These are phyloP conservation scores for Lonchura striata DNA, from an alignment of 2,113 vertebrate genomes.

Conservation along the genomic window DNA sequence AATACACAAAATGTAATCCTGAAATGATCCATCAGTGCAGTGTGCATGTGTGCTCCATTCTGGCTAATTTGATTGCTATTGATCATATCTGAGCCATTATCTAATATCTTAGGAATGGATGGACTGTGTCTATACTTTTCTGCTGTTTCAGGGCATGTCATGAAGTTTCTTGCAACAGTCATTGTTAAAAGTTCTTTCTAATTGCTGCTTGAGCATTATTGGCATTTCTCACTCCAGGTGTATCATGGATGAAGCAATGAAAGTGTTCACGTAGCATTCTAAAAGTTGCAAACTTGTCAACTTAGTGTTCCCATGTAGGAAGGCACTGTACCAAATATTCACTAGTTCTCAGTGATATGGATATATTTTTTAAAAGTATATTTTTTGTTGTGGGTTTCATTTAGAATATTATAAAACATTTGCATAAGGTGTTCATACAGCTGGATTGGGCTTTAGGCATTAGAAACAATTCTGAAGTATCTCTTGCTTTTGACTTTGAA, in stretches of 20 bases:
- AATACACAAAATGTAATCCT: background rate
- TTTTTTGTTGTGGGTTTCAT: background rate
- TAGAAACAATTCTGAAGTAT: background rate
- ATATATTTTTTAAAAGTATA: background rate
- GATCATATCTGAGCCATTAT: slow-evolving; percentile 15
- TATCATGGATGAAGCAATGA: background rate
- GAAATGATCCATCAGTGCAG: background rate
- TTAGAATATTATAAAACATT: background rate
- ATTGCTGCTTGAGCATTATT: background rate
- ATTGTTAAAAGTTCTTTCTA: background rate
- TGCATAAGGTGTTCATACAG: background rate
- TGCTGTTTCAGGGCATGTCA: background rate
- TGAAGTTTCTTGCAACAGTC: background rate
- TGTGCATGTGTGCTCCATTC: background rate
- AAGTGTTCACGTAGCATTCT: background rate
- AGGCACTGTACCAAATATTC: background rate
- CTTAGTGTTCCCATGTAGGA: background rate
- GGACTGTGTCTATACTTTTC: background rate
- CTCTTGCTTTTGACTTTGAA: background rate
- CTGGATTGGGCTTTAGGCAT: background rate
- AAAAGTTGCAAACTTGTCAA: background rate
- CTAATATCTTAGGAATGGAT: background rate
- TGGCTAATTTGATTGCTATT: slow-evolving; percentile 24
- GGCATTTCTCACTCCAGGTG: background rate
- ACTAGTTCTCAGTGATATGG: background rate